Conservation (phyloP, 2,113 vertebrate genomes). For the Columbina picui region DNA sequence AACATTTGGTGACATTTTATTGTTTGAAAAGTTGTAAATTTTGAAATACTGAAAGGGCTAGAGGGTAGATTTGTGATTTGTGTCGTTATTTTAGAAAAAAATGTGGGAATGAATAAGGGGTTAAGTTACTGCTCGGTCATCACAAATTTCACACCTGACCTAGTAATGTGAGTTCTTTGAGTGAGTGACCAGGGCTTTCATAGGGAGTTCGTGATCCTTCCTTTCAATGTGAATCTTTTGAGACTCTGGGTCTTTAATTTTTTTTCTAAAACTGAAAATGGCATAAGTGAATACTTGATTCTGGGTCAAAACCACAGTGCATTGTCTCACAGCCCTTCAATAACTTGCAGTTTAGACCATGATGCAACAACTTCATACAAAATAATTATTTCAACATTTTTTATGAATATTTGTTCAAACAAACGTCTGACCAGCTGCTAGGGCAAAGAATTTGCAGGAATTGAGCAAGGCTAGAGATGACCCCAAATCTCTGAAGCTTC, state of each 20-base stretch:
- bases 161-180: neutral
- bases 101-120: rapidly evolving
- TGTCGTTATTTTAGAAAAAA: neutral
- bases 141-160: neutral
- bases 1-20: neutral
- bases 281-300: constrained; percentile 7
- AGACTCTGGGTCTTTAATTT: neutral
- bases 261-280: neutral
- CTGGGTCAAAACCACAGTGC: constrained; percentile 22
- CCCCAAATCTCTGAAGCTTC: neutral
- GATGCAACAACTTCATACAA: constrained; percentile 4
- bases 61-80: neutral
- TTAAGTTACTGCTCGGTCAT: neutral
- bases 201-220: neutral
- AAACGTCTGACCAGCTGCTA: constrained; percentile 15
- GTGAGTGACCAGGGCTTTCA: neutral
- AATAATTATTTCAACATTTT: constrained; percentile 31
- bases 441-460: neutral
- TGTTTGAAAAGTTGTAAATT: neutral
- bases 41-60: neutral
- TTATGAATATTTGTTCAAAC: neutral
- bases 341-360: neutral
- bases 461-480: neutral
- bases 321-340: constrained; percentile 1
- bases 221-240: neutral